Conservation (phyloP, 2,797 vertebrate species). For the Pangasius djambal region DNA sequence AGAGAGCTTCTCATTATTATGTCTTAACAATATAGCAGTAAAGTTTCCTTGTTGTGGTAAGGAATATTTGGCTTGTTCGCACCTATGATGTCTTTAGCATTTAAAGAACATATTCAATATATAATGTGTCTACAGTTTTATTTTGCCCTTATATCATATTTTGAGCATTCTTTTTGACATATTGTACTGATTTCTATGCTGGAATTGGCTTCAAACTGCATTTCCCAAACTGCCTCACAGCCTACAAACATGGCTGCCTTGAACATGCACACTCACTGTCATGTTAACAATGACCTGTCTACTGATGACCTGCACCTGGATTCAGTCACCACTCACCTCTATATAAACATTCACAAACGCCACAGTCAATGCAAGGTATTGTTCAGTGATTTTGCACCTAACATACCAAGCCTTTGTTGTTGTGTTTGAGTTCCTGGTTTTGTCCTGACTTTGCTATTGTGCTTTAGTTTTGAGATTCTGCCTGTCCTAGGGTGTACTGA, state of each 20-base stretch:
- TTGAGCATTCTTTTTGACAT: too few relatives aligned
- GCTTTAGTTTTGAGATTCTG: not conserved
- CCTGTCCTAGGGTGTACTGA: not conserved
- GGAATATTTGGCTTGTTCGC: not conserved
- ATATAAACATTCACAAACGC: not conserved
- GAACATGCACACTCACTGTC: not conserved
- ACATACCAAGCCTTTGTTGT: not conserved
- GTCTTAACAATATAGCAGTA: not conserved
- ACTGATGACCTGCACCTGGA: not conserved
- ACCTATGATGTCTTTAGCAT: not conserved
- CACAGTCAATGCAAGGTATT: not conserved
- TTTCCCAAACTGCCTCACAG: not conserved
- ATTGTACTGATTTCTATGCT: too few relatives aligned
- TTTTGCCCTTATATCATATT: too few relatives aligned
- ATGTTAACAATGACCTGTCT: not conserved
- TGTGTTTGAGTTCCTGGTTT: not conserved
- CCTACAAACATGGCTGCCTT: not conserved
- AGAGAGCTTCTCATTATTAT: not conserved
- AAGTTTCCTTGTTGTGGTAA: not conserved
- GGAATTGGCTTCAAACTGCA: not conserved
- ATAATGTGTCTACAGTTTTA: not conserved
- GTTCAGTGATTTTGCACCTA: not conserved
- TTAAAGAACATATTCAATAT: not conserved
- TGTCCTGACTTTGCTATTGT: not conserved
- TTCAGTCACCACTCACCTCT: not conserved